Evolutionary conservation across 2,888 invertebrate genomes (phyloP), one percentile per base, ranked within the genome.

Genomic region (Andrena dorsata): DNA sequence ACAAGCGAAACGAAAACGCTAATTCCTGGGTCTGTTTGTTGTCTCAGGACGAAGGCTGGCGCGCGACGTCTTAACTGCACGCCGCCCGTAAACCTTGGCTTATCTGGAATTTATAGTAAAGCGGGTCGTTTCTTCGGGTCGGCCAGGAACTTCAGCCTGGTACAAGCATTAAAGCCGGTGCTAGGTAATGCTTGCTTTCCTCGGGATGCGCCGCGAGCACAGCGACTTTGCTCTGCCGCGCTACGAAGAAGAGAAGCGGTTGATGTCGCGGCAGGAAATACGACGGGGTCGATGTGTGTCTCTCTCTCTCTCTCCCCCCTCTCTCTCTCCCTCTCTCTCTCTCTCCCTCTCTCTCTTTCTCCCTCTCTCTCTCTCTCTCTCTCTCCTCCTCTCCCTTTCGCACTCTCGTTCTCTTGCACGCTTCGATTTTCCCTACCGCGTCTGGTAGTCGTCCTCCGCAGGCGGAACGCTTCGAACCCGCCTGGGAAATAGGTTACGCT

Each of bases 71-170:
- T 89, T 89, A 89, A 89, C 84, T 84, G 76, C 81, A 73, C 69
- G 73, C 81, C 75, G 72, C 70, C 83, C 88, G 85, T 91, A 90
- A 91, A 91, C 88, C 90, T 91, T 81, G 86, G 90, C 90, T 91
- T 90, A 91, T 91, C 90, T 86, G 86, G 84, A 91, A 91, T 91
- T 91, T 91, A 91, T 90, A 87, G 91, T 84, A 85, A 90, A 90
- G 80, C 85, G 84, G 84, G 84, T 90, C 88, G 90, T 90, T 91
- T 89, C 90, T 91, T 90, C 83, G 77, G 81, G 77, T 79, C 76
- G 76, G 76, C 83, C 83, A 75, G 85, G 85, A 86, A 83, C 84
- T 86, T 87, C 74, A 79, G 63, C 63, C 80, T 20, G 66, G 83
- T 84, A 82, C 86, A 87, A 76, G 86, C 86, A 86, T 90, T 90